Base-by-base conservation (phyloP, 2,888 invertebrate genomes). In the Agrotis puta region DNA sequence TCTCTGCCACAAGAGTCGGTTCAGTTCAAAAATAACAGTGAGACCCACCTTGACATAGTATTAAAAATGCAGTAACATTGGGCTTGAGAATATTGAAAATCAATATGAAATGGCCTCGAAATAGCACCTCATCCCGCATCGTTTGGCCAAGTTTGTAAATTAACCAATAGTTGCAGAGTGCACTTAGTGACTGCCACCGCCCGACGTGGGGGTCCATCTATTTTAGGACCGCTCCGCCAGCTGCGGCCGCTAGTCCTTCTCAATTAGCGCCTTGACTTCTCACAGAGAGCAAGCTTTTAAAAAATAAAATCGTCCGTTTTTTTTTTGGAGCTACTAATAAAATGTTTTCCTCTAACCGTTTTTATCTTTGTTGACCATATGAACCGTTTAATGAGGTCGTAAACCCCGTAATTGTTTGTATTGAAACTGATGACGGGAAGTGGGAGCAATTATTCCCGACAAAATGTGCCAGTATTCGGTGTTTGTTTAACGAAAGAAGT, bases 191-290 rank as follows among this genome's bases (percentile, higher is more conserved):
- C 57, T 64, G 70, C 59, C 33, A 20, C 20, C 48, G 56, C 13
- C 67, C 83, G 61, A 47, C 83, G 87, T 68, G 88, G 88, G 89
- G 88, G 88, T 84, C 80, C 74, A 43, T 84, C 87, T 90, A 90
- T 89, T 88, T 88, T 82, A 82, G 86, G 85, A 79, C 64, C 72
- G 85, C 78, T 74, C 67, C 78, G 75, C 71, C 75, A 69, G 74
- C 64, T 57, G 20, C 50, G 13, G 33, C 39, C 64, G 82, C 79
- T 77, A 70, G 77, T 68, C 82, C 71, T 77, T 83, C 80, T 84
- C 86, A 87, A 85, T 88, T 87, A 87, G 72, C 86, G 78, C 74
- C 65, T 82, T 74, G 77, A 76, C 54, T 70, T 79, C 69, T 62
- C 66, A 67, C 48, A 71, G 57, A 63, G 64, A 27, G 50, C 67